Conservation (phyloP, 2,888 invertebrate genomes). For the Drosophila mimica region DNA sequence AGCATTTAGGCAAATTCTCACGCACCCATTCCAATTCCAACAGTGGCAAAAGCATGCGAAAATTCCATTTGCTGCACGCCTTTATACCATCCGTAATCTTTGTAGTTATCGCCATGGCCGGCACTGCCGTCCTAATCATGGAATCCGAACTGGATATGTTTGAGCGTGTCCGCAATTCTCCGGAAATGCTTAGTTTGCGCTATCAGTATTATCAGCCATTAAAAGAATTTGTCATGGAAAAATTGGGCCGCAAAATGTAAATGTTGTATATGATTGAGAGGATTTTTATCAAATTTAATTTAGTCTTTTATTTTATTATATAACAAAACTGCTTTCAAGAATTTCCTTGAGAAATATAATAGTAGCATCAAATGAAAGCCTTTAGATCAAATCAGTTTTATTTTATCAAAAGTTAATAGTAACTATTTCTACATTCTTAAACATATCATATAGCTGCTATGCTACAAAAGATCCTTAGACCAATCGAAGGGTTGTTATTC, state of each 20-base stretch:
- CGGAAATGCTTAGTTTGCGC: slow-evolving; percentile 91
- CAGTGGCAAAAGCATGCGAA: slow-evolving; percentile 84
- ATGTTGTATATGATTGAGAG: slow-evolving; percentile 1
- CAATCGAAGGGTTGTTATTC: not conserved
- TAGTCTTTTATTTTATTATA: not conserved
- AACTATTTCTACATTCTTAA: slow-evolving; percentile 19
- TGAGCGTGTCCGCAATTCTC: slow-evolving; percentile 89
- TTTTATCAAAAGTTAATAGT: slow-evolving; percentile 10
- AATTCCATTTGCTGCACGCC: slow-evolving; percentile 89
- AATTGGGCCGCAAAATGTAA: slow-evolving; percentile 69
- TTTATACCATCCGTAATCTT: slow-evolving; percentile 92
- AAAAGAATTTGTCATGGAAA: slow-evolving; percentile 87
- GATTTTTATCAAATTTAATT: not conserved
- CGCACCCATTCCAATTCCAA: slow-evolving; percentile 72
- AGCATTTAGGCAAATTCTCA: slow-evolving; percentile 48
- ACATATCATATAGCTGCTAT: slow-evolving; percentile 58
- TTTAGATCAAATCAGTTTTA: not conserved
- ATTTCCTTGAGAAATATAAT: not conserved
- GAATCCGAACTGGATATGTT: slow-evolving; percentile 92
- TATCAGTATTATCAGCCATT: slow-evolving; percentile 93
- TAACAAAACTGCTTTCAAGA: not conserved
- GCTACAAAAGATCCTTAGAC: slow-evolving; percentile 5
- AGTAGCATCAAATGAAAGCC: not conserved
- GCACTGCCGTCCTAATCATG: slow-evolving; percentile 90
- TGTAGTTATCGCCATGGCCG: slow-evolving; percentile 89